Evolutionary conservation across 2,888 invertebrate genomes (phyloP).

Genomic region (Cheilosia grossa): DNA sequence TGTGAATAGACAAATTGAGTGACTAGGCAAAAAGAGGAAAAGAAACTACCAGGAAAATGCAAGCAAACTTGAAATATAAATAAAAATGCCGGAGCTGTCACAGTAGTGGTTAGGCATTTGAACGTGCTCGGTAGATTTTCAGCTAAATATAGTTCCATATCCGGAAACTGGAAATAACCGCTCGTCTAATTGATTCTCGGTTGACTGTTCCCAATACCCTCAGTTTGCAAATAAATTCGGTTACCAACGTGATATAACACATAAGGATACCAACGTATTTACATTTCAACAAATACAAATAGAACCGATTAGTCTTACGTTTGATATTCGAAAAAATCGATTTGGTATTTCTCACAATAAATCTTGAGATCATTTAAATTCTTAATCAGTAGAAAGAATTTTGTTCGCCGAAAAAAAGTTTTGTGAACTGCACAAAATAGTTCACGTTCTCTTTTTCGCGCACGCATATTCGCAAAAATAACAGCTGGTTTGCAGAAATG

Average conservation of each 20-base stretch:
- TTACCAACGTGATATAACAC: conserved; percentile 23
- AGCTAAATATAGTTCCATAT: conserved; percentile 1
- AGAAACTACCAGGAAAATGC: background rate
- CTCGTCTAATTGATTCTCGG: background rate
- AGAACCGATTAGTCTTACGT: conserved; percentile 41
- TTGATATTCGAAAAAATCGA: conserved; percentile 54
- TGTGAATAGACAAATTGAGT: conserved; percentile 19
- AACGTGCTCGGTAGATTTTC: conserved; percentile 21
- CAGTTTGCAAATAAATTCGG: background rate
- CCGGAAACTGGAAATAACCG: conserved; percentile 31
- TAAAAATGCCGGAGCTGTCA: conserved; percentile 31
- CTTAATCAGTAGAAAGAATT: background rate
- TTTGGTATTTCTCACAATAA: conserved; percentile 37
- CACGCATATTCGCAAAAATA: conserved; percentile 17
- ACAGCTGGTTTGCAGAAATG: conserved; percentile 68
- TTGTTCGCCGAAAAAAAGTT: background rate
- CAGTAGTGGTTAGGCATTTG: conserved; percentile 42
- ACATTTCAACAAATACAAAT: conserved; percentile 13
- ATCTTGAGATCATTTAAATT: conserved; percentile 55
- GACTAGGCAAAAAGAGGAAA: conserved; percentile 1
- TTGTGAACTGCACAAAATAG: conserved; percentile 2
- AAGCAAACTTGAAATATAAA: conserved; percentile 27
- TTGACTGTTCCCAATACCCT: background rate
- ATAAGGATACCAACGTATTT: background rate
- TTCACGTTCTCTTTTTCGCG: conserved; percentile 24